Evolutionary conservation across 2,797 vertebrate species (phyloP).

Genomic region (Silurus lanzhouensis): DNA sequence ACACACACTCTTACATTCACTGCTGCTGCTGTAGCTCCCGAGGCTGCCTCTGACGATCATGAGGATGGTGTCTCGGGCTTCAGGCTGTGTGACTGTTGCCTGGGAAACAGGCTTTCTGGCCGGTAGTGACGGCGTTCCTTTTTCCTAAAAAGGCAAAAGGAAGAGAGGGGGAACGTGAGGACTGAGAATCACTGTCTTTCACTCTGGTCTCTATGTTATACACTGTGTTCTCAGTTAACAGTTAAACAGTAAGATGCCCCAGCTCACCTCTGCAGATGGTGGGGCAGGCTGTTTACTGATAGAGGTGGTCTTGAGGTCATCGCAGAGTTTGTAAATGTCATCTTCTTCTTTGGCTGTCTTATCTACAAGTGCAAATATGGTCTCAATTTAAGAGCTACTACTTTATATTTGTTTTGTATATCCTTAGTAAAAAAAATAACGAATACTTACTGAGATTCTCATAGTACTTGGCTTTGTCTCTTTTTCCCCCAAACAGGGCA

Average conservation of each 20-base stretch:
- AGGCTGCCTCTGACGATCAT: conserved; percentile 97
- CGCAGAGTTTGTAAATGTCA: conserved; percentile 94
- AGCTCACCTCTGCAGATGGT: conserved; percentile 80
- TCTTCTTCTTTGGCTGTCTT: conserved; percentile 93
- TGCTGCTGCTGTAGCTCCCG: conserved; percentile 97
- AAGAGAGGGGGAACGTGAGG: conserved; percentile 34
- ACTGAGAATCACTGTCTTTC: conserved; percentile 35
- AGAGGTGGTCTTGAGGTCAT: conserved; percentile 88
- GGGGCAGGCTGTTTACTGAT: conserved; percentile 87
- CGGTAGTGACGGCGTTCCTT: conserved; percentile 80
- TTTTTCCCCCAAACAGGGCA: conserved; percentile 94
- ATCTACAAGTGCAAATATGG: conserved; percentile 69
- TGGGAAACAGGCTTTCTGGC: conserved; percentile 75
- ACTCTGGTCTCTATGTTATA: conserved; percentile 35
- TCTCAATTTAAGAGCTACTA: neutral
- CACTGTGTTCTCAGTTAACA: conserved; percentile 27
- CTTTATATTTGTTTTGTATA: neutral
- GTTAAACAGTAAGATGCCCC: conserved; percentile 5
- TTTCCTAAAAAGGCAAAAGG: conserved; percentile 68
- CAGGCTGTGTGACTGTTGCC: conserved; percentile 80
- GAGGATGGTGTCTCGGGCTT: conserved; percentile 88
- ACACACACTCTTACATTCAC: conserved; percentile 85
- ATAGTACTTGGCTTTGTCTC: conserved; percentile 95
- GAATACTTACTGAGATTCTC: conserved; percentile 87
- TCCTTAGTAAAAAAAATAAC: neutral